Evolutionary conservation across 2,888 invertebrate species (phyloP), one percentile per base, ranked within the genome.

Genomic region (Punctoribates punctum): DNA sequence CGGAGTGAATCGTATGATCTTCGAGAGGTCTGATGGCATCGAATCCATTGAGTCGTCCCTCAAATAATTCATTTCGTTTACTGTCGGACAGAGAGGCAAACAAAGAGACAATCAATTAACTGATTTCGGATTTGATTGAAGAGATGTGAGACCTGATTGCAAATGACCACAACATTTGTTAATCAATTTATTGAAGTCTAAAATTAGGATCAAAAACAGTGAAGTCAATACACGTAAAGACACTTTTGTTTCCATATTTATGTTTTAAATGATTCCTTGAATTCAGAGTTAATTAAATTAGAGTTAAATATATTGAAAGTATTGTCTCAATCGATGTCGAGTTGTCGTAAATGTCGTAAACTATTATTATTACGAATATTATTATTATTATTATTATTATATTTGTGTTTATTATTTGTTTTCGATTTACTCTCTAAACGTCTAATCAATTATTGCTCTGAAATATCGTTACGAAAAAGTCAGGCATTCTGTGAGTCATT

Each of bases 1-100:
- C 15, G 77, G 77, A 38, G 74, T 75, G 29, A 77, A 77, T 57
- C 67, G 34, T 5, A 67, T 34, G 4, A 27, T 51, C 60, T 70
- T 70, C 17, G 73, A 38, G 23, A 72, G 27, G 4, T 72, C 46
- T 67, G 38, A 67, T 67, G 65, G 38, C 90, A 13, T 96, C 96
- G 65, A 38, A 72, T 46, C 42, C 17, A 46, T 46, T 4, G 72
- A 48, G 11, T 72, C 72, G 20, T 72, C 72, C 4, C 42, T 72
- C 25, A 72, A 46, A 25, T 46, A 72, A 48, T 72, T 72, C 13
- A 72, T 6, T 13, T 72, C 46, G 38, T 72, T 46, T 15, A 46
- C 72, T 46, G 25, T 65, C 11, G 6, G 27, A 25, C 23, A 15
- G 13, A 25, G 1, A 25, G 25, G 27, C 27, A 60, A 60, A 25